Base-by-base conservation (phyloP, 2,797 vertebrate species). In the Acanthurus lineatus region DNA sequence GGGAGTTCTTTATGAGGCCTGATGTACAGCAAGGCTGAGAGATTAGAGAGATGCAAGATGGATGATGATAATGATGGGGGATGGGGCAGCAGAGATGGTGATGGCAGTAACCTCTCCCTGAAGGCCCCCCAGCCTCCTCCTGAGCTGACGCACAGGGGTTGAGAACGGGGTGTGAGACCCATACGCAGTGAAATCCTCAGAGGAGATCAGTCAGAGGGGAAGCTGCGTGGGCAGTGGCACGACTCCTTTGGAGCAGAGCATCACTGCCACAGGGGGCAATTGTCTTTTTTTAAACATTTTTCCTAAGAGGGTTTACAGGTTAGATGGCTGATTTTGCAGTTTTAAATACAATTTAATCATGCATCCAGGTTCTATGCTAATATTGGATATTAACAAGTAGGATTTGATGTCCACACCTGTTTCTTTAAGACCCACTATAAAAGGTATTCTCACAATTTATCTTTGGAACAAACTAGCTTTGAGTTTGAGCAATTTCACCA, bases 311-410 rank as follows among this genome's bases (percentile, higher is more conserved):
- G 52, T 45, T 66, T 11, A 32, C 44, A 78, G 54, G 52, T 52
- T 59, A 69, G 61, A 69, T 45, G 2, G 58, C 25, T 19, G 69
- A 32, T 60, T 83, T 81, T 73, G 42, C 65, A 47, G 15, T 60
- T 73, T 80, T 86, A 57, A 72, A 56, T 82, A 59, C 16, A 52
- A 52, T 76, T 79, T 73, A 79, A 74, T 74, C 66, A 44, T 38
- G 3, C 44, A 64, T 83, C 38, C 84, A 81, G 49, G 38, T 59
- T 78, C 5, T 72, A 47, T 65, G 54, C 10, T 74, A 79, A 82
- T 86, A 25, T 54, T 61, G 64, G 81, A 64, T 63, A 68, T 67
- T 71, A 68, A 72, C 76, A 79, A 71, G 35, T 74, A 64, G 48
- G 48, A 73, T 66, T 79, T 74, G 64, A 81, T 56, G 65, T 83